Base-by-base conservation (phyloP, 2,888 invertebrate species). In the Agonopterix arenella region DNA sequence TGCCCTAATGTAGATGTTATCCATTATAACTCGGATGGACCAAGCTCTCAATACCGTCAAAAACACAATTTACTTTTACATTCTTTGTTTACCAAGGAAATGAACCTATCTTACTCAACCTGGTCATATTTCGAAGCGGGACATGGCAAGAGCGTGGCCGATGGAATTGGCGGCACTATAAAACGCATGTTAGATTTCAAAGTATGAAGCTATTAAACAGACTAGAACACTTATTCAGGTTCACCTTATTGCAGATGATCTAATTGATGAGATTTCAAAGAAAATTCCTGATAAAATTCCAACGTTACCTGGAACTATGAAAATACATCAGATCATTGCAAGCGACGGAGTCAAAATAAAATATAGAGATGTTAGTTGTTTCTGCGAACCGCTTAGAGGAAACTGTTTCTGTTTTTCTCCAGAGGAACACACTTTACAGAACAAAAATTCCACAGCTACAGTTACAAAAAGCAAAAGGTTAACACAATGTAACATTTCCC, bases 1-100 rank as follows among this genome's bases (percentile, higher is more conserved):
- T 46, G 37, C 42, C 60, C 60, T 9, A 45, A 52, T 11, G 40
- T 56, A 7, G 44, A 46, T 11, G 51, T 58, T 2, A 54, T 64
- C 10, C 61, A 62, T 54, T 59, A 58, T 49, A 61, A 52, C 47
- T 64, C 63, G 4, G 63, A 66, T 47, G 64, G 63, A 5, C 67
- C 65, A 8, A 52, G 47, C 7, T 51, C 50, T 1, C 62, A 67
- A 49, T 63, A 63, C 45, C 50, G 60, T 11, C 60, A 63, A 47
- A 64, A 66, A 47, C 57, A 58, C 47, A 58, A 57, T 49, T 64
- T 64, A 52, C 58, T 49, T 51, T 47, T 63, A 2, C 40, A 56
- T 0, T 54, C 48, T 45, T 41, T 54, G 28, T 60, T 61, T 44
- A 54, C 57, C 9, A 11, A 47, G 36, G 50, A 58, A 51, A 45